Evolutionary conservation across 1,140 invertebrate species (phyloP), one percentile per base, ranked within the genome.

Genomic region (Drosophila murphyi): DNA sequence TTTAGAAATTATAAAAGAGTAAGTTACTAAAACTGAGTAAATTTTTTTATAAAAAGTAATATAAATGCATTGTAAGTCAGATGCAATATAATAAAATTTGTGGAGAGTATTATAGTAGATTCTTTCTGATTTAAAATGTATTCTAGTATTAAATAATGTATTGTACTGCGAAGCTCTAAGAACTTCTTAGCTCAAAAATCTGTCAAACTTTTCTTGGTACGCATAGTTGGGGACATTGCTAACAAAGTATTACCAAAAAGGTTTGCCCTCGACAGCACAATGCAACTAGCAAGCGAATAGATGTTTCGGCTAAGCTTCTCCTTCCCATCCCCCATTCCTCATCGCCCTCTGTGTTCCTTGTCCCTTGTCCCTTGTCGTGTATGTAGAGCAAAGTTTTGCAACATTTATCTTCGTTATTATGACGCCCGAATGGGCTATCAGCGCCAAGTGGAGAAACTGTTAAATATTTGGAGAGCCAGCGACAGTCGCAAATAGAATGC

Each of bases 391-490:
- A 88, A 88, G 67, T 88, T 88, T 83, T 55, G 74, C 74, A 76
- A 85, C 85, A 88, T 88, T 88, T 88, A 88, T 88, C 85, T 89
- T 88, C 85, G 85, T 88, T 88, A 88, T 88, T 89, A 88, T 88
- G 85, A 89, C 85, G 85, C 85, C 88, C 85, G 78, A 88, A 88
- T 83, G 85, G 80, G 85, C 85, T 88, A 88, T 88, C 85, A 88
- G 80, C 85, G 78, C 54, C 61, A 78, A 83, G 56, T 76, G 57
- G 76, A 89, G 77, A 80, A 69, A 70, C 82, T 80, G 76, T 87
- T 87, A 80, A 88, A 88, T 88, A 87, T 87, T 87, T 87, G 83
- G 62, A 64, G 60, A 73, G 62, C 56, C 56, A 60, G 73, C 54
- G 72, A 70, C 72, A 74, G 65, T 59, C 64, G 59, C 52, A 80